Evolutionary conservation across 53 echinoderm and acorn worm genomes (phyloP), one percentile per base, ranked within the genome.

Genomic region (Antedon mediterranea): DNA sequence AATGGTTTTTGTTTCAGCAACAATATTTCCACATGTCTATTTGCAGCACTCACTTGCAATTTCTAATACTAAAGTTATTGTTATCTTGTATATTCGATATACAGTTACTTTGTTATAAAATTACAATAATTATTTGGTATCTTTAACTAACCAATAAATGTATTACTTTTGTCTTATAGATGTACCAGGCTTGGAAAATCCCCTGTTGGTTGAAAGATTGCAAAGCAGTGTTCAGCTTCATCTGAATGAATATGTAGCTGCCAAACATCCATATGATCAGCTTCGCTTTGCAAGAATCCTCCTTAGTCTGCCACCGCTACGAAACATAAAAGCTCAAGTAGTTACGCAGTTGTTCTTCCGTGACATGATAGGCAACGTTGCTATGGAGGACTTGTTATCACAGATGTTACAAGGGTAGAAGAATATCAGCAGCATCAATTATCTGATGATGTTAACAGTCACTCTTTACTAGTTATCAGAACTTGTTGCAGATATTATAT

Each of bases 291-390:
- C 97, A 82, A 92, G 91, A 78, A 86, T 95, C 77, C 86, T 95
- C 34, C 92, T 95, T 77, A 87, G 97, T 85, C 92, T 95, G 83
- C 97, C 97, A 43, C 89, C 97, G 43, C 78, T 95, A 75, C 97
- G 97, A 82, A 92, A 95, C 88, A 88, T 95, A 79, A 89, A 92
- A 75, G 83, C 92, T 32, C 92, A 89, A 75, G 97, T 92, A 71
- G 83, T 95, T 81, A 95, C 87, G 84, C 89, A 92, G 86, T 88
- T 95, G 29, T 95, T 95, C 92, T 95, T 95, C 88, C 97, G 89
- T 18, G 89, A 89, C 72, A 89, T 95, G 32, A 95, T 95, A 71
- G 97, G 97, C 6, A 89, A 79, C 31, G 86, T 91, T 57, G 84
- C 89, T 34, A 95, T 95, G 97, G 97, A 95, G 84, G 97, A 95